phyloP scores from a whole-genome alignment of 2,888 invertebrate genomes.

The Stenoptilia bipunctidactyla region DNA sequence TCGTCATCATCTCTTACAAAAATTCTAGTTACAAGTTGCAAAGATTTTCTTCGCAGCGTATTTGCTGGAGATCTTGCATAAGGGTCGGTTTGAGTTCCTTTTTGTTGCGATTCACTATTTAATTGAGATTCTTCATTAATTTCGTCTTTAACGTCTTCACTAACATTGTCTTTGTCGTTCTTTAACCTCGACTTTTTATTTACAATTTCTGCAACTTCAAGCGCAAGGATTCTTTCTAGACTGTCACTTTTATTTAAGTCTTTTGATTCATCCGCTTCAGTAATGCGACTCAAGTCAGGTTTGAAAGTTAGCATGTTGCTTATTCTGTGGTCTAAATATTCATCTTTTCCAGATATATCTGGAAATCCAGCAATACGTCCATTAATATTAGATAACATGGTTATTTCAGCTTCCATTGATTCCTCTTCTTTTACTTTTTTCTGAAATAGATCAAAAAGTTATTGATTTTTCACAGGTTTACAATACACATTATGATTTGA shows the following conservation, averaged over 20 bases:
- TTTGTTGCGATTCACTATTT: constrained; percentile 27
- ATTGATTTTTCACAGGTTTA: too few relatives aligned
- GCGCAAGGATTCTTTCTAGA: constrained; percentile 35
- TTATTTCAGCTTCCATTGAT: constrained; percentile 25
- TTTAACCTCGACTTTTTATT: constrained; percentile 33
- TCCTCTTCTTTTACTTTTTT: constrained; percentile 47
- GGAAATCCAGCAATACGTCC: constrained; percentile 28
- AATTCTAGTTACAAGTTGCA: constrained; percentile 43
- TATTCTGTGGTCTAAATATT: constrained; percentile 40
- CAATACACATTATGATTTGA: too few relatives aligned
- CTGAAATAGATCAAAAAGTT: too few relatives aligned
- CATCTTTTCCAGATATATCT: constrained; percentile 25
- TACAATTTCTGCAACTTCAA: constrained; percentile 44
- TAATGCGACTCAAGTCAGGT: constrained; percentile 34
- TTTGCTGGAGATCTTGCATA: constrained; percentile 30
- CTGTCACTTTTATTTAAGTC: constrained; percentile 23
- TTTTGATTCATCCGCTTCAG: constrained; percentile 26
- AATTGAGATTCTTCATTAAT: constrained; percentile 27
- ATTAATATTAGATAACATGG: constrained; percentile 32
- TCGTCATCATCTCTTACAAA: constrained; percentile 37
- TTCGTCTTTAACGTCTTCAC: constrained; percentile 13
- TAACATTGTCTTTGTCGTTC: constrained; percentile 9
- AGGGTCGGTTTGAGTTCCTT: constrained; percentile 37
- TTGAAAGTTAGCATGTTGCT: constrained; percentile 51
- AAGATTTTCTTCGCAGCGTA: constrained; percentile 45